phyloP scores from a whole-genome alignment of 1,140 invertebrate species.

The Globodera ellingtonae region DNA sequence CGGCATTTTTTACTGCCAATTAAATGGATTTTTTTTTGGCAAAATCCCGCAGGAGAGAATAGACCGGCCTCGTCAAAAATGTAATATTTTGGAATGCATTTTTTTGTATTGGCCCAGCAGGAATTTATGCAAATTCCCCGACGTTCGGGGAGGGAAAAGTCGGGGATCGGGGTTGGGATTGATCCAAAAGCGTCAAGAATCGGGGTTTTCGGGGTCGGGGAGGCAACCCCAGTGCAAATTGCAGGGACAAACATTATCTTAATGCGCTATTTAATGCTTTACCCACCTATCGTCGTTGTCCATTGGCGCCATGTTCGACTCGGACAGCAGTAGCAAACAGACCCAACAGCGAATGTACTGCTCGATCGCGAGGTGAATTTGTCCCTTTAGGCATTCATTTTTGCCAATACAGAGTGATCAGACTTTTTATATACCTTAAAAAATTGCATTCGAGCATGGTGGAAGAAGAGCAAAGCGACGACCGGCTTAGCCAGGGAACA shows the following conservation, averaged over 20 bases:
- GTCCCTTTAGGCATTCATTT: background rate
- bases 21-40: too few species aligned
- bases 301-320: too few species aligned
- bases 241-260: too few species aligned
- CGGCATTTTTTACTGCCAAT: too few species aligned
- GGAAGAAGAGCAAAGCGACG: background rate
- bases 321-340: background rate
- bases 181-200: background rate
- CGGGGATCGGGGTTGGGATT: background rate
- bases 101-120: background rate
- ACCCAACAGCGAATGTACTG: background rate
- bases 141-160: too few species aligned
- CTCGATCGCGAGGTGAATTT: background rate
- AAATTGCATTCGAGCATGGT: background rate
- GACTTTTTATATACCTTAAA: background rate
- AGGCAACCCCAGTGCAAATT: too few species aligned
- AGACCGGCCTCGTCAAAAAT: too few species aligned
- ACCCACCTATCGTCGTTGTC: too few species aligned
- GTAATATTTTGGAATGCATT: too few species aligned
- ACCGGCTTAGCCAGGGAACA: background rate
- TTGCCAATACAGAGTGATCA: background rate
- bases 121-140: background rate
- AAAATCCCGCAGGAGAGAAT: too few species aligned
- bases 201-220: background rate
- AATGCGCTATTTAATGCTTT: too few species aligned